Evolutionary conservation across 2,888 invertebrate genomes (phyloP), one percentile per base, ranked within the genome.

Genomic region (Schizaphis graminum): DNA sequence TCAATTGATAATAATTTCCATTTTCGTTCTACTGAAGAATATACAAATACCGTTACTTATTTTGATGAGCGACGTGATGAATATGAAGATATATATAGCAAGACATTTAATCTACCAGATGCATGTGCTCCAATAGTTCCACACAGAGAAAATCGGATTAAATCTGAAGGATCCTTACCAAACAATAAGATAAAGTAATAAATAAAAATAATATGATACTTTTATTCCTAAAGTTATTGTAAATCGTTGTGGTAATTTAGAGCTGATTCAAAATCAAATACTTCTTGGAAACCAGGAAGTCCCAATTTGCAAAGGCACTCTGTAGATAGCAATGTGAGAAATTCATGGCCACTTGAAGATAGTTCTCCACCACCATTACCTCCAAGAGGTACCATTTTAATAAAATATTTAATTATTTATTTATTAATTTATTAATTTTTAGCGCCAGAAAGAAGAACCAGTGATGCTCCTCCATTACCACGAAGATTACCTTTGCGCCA

Each of bases 281-380:
- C 41, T 47, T 57, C 92, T 13, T 94, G 92, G 91, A 94, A 94
- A 87, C 89, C 94, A 16, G 92, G 57, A 53, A 94, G 94, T 90
- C 94, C 94, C 16, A 92, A 94, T 21, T 89, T 94, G 11, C 91
- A 90, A 91, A 94, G 95, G n/a, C 94, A 94, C 61, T 94, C 94
- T n/a, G n/a, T 94, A 28, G 91, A 95, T n/a, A 89, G 91, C 77
- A 89, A 84, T 86, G 24, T 77, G 44, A 87, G 92, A 61, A 94
- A 94, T 92, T 92, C 95, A 10, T 95, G 95, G 93, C 41, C 94
- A 11, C 89, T 87, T 85, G 93, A 91, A 35, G 85, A 92, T 44
- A 92, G 61, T 85, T 96, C 97, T 95, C 98, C 98, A 0, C 98
- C 98, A 41, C 98, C 98, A 0, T 95, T 98, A 94, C 98, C 98